Evolutionary conservation across 1,140 invertebrate genomes (phyloP).

Genomic region (Panagrolaimus sp.): DNA sequence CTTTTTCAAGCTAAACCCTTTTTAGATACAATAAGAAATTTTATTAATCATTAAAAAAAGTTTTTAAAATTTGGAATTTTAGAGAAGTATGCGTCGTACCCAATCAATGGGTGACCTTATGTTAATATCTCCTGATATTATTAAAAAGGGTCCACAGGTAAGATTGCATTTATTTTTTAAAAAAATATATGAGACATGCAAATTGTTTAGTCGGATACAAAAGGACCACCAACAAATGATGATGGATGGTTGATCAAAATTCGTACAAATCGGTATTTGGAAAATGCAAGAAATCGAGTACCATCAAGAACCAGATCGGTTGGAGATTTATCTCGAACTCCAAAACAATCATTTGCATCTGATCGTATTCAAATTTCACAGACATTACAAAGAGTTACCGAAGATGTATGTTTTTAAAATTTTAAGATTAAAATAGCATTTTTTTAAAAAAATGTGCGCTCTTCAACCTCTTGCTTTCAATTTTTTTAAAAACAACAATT

Average conservation of each 20-base stretch:
- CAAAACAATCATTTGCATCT: neutral
- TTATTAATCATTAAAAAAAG: constrained; percentile 5
- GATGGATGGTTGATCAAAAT: constrained; percentile 19
- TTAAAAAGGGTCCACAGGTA: too few species aligned
- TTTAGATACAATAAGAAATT: too few species aligned
- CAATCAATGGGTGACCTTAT: constrained; percentile 14
- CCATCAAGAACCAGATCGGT: constrained; percentile 22
- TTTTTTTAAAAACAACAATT: too few species aligned
- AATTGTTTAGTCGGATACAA: neutral
- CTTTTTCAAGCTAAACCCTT: neutral
- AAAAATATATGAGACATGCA: too few species aligned
- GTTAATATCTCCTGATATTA: neutral
- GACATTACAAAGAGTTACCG: neutral
- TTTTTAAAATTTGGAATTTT: neutral
- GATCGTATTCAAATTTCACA: constrained; percentile 2
- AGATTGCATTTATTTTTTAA: too few species aligned
- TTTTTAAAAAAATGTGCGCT: too few species aligned
- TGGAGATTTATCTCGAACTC: constrained; percentile 14
- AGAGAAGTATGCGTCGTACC: constrained; percentile 13
- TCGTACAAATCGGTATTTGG: constrained; percentile 17
- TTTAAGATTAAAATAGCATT: too few species aligned
- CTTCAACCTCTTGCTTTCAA: too few species aligned
- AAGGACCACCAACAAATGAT: neutral
- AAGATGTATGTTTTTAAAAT: too few species aligned
- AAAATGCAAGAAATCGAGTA: constrained; percentile 16